Evolutionary conservation across 1,140 invertebrate species (phyloP).

Genomic region (Nephila pilipes): DNA sequence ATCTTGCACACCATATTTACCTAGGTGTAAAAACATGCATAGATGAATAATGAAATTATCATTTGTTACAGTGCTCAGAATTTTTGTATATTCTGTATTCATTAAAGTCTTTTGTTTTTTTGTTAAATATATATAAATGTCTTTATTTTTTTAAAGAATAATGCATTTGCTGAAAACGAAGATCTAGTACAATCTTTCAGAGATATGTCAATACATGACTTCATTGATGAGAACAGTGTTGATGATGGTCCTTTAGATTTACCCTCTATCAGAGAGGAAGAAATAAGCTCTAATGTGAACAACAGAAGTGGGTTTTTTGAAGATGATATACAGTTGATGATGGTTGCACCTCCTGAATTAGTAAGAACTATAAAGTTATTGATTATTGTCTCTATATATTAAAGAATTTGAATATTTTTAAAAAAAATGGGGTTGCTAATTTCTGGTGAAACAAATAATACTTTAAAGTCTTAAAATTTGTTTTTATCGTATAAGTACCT

Average conservation of each 20-base stretch:
- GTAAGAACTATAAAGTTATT: background rate
- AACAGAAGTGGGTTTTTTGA: background rate
- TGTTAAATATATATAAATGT: background rate
- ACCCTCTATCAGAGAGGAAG: background rate
- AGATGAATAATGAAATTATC: too few relatives aligned
- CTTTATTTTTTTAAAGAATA: background rate
- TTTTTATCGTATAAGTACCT: too few relatives aligned
- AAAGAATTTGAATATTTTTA: too few relatives aligned
- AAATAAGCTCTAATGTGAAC: background rate
- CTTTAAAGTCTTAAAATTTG: too few relatives aligned
- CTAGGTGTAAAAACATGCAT: too few relatives aligned
- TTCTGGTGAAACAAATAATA: too few relatives aligned
- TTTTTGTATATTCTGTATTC: too few relatives aligned
- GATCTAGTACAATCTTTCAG: background rate
- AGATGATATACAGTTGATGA: background rate
- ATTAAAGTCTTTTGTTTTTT: too few relatives aligned
- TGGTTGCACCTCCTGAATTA: slow-evolving; percentile 22
- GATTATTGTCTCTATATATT: too few relatives aligned
- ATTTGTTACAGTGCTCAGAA: too few relatives aligned
- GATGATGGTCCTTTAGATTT: background rate
- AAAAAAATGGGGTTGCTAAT: too few relatives aligned
- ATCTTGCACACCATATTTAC: too few relatives aligned
- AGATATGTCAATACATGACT: slow-evolving; percentile 1
- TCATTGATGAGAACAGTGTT: background rate
- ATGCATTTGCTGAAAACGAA: background rate